Evolutionary conservation across 2,888 invertebrate species (phyloP), one percentile per base, ranked within the genome.

Genomic region (Pedicia rivosa): DNA sequence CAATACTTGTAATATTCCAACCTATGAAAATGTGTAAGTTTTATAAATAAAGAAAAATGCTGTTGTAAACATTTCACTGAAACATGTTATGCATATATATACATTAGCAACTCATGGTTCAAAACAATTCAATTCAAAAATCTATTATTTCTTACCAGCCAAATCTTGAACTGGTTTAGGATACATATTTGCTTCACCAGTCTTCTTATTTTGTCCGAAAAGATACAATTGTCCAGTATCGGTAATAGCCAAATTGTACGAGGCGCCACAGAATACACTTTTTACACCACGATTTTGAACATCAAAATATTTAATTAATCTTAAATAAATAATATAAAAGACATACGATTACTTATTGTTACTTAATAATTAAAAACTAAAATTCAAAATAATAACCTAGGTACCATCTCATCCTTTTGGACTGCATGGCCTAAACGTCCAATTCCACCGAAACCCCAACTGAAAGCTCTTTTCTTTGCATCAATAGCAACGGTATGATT

Each of bases 401-500:
- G 80, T 28, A 90, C 83, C 60, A 82, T 68, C 62, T 94, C 92
- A 59, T 94, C 91, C 54, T 84, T 84, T 40, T 78, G 88, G 51
- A 90, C 91, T 6, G 88, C 81, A 64, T 94, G 92, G 0, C 92
- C 94, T 10, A 94, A 65, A 2, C 94, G 74, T 0, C 92, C 92
- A 52, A 92, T 87, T 0, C 92, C 94, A 9, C 91, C 92, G 58
- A 91, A 94, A 14, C 94, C 92, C 92, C 92, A 94, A 36, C 90
- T 87, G 60, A 74, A 94, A 0, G 84, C 81, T 9, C 92, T 74
- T 58, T 83, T 87, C 55, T 80, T 80, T 1, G 82, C 78, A 53
- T 94, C 92, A 44, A 90, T 74, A 0, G 84, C 86, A 33, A 28
- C 91, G 31, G 87, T 81, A 51, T 94, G 94, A 59, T 90, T 88